Evolutionary conservation across 2,797 vertebrate genomes (phyloP).

Genomic region (Coregonus suidteri): DNA sequence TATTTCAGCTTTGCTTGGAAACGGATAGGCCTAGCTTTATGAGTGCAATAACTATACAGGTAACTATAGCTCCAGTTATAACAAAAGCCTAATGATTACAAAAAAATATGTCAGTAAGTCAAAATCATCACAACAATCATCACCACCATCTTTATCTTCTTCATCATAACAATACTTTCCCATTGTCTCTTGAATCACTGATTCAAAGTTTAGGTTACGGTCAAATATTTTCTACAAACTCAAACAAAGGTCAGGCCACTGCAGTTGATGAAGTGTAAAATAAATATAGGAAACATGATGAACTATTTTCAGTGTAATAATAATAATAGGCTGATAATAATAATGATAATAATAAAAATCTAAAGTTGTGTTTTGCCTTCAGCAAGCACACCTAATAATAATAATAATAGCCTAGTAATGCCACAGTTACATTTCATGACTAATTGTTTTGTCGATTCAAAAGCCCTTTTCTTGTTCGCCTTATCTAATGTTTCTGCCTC

Average conservation of each 20-base stretch:
- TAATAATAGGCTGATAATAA: neutral
- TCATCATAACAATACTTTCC: neutral
- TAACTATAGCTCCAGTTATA: neutral
- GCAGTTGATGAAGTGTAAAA: neutral
- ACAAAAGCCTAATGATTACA: neutral
- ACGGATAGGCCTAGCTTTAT: neutral
- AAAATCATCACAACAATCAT: neutral
- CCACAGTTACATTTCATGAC: neutral
- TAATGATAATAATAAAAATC: neutral
- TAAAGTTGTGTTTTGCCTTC: no score
- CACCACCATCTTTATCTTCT: neutral
- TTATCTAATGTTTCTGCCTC: constrained; percentile 47
- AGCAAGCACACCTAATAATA: neutral
- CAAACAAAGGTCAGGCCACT: neutral
- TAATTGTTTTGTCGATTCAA: neutral
- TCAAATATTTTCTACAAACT: neutral
- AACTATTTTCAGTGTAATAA: neutral
- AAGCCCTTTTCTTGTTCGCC: constrained; percentile 27
- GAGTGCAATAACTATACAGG: neutral
- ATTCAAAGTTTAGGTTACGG: neutral
- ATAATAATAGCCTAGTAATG: neutral
- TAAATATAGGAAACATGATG: neutral
- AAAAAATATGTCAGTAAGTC: neutral
- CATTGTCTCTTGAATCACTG: neutral
- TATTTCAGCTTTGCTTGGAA: neutral